Base-by-base conservation (phyloP, 1,140 invertebrate genomes). In the Apocrypta bakeri region DNA sequence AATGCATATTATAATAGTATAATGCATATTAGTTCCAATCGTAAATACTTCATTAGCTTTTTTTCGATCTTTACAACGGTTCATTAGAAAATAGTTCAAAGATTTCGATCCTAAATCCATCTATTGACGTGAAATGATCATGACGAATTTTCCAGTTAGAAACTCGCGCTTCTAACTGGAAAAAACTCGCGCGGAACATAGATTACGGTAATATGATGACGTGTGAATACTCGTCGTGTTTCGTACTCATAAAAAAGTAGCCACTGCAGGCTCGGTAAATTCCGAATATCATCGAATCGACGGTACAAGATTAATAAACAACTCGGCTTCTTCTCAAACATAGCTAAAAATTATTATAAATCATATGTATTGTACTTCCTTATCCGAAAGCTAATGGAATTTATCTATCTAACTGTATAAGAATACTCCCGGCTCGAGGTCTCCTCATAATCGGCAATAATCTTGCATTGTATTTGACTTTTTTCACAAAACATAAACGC, bases 401-500 rank as follows among this genome's bases (percentile, higher is more conserved):
- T n/a, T 71, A 71, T 31, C 27, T 21, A 14, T 14, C 17, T 31
- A 73, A 42, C 33, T n/a, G 27, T 42, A n/a, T n/a, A 73, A 73
- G 33, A 25, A 29, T 42, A n/a, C 37, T 42, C 37, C 24, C 71
- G 21, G 33, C 68, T 71, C 68, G 17, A 21, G 29, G n/a, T n/a
- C n/a, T n/a, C n/a, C 33, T 75, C 73, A 56, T 21, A 31, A 66
- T 12, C 73, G 24, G 31, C 61, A 66, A 24, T 77, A 77, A 77
- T 37, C 31, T 77, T 17, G 11, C n/a, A 76, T 77, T 77, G 75
- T 77, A 40, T 77, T 66, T 17, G 63, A n/a, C 25, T 66, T 66
- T 76, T 63, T 77, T 31, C 61, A 77, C 61, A 77, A 77, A 77
- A 63, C 17, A 29, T 77, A 21, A 42, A 29, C 40, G n/a, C n/a